Conservation (phyloP, 35 echinoderm and acorn worm genomes). For the Hemicentrotus pulcherrimus region DNA sequence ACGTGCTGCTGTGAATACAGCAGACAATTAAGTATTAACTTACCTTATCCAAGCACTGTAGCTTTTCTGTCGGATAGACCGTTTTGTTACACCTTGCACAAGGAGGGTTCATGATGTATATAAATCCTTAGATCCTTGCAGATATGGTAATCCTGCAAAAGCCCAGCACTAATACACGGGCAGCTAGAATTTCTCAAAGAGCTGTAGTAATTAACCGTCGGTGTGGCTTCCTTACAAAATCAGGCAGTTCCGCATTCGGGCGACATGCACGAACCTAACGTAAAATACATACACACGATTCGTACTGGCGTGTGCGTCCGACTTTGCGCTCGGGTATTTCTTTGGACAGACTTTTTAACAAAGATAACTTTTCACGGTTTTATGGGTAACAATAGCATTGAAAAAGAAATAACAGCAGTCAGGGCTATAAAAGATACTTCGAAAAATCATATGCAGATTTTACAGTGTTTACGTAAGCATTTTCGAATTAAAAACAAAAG, state of each 20-base stretch:
- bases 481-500: too few relatives aligned
- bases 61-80: slow-evolving; percentile 88
- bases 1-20: neutral
- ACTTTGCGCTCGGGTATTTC: neutral
- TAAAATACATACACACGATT: neutral
- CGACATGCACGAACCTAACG: too few relatives aligned
- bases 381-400: neutral
- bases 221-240: neutral
- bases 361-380: neutral
- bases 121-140: neutral
- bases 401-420: neutral
- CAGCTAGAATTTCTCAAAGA: neutral
- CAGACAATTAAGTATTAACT: neutral
- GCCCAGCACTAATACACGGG: neutral
- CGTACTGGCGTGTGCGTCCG: neutral
- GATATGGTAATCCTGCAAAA: slow-evolving; percentile 17
- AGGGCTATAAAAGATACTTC: too few relatives aligned
- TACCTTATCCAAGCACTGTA: slow-evolving; percentile 83
- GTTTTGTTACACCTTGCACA: slow-evolving; percentile 79
- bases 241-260: neutral
- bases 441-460: too few relatives aligned
- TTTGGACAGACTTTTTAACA: neutral
- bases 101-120: slow-evolving; percentile 74
- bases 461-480: too few relatives aligned
- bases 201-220: neutral